phyloP scores from a whole-genome alignment of 1,140 invertebrate genomes.

The Drosophila tsacasi region DNA sequence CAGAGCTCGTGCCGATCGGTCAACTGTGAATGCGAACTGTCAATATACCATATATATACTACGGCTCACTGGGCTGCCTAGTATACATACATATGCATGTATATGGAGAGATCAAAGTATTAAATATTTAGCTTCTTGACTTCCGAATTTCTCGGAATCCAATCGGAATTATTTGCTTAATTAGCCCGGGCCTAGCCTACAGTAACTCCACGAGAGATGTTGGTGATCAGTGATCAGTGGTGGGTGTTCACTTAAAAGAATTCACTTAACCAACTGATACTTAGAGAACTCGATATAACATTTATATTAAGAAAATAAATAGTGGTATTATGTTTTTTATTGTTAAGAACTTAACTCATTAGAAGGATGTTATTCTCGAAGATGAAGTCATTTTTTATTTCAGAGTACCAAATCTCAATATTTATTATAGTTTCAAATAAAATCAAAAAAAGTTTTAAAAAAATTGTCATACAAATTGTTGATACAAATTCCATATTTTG shows the following conservation, averaged over 20 bases:
- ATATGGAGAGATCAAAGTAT: slow-evolving; percentile 31
- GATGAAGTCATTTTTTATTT: not conserved
- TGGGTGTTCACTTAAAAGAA: not conserved
- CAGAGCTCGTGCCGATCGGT: slow-evolving; percentile 58
- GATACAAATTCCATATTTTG: not conserved
- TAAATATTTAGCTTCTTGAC: not conserved
- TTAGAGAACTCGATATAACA: not conserved
- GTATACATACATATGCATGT: not conserved
- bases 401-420: not conserved
- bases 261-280: not conserved
- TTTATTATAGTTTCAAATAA: not conserved
- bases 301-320: not conserved
- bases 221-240: not conserved
- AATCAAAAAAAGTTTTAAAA: not conserved
- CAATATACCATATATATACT: slow-evolving; percentile 21
- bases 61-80: not conserved
- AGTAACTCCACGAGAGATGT: not conserved
- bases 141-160: not conserved
- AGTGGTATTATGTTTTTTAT: not conserved
- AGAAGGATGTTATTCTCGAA: not conserved
- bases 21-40: slow-evolving; percentile 47
- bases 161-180: slow-evolving; percentile 2
- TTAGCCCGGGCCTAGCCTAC: not conserved
- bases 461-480: not conserved
- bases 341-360: not conserved